phyloP scores from a whole-genome alignment of 2,797 vertebrate species.

The Pristis pectinata region DNA sequence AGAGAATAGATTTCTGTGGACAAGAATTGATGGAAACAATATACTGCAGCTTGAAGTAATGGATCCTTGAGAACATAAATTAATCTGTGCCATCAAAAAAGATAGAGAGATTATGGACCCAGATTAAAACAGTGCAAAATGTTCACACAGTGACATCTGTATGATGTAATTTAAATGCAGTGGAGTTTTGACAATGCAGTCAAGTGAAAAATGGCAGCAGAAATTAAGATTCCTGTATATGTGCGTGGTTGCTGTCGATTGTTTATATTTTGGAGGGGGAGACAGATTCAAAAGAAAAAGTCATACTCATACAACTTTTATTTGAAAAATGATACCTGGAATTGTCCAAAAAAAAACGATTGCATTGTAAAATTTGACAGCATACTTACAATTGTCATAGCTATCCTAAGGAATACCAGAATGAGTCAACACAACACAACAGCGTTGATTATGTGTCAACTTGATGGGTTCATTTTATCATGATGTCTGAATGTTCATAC shows the following conservation, averaged over 20 bases:
- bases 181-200: not conserved
- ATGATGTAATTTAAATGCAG: not conserved
- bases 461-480: constrained; percentile 24
- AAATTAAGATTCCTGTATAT: not conserved
- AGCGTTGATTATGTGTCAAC: constrained; percentile 23
- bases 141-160: not conserved
- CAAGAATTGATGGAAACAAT: not conserved
- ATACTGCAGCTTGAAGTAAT: not conserved
- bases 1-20: not conserved
- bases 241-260: not conserved
- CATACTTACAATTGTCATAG: constrained; percentile 26
- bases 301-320: not conserved
- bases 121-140: constrained; percentile 10
- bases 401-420: constrained; percentile 13
- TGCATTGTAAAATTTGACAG: constrained; percentile 27
- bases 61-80: not conserved
- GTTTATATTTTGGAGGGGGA: not conserved
- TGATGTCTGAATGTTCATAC: constrained; percentile 6
- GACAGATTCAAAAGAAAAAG: constrained; percentile 19
- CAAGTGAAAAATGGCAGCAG: not conserved
- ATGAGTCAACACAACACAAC: constrained; percentile 21
- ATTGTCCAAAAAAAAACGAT: not conserved
- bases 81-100: not conserved
- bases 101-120: not conserved
- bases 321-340: constrained; percentile 12